Base-by-base conservation (phyloP, 2,797 vertebrate species). In the Trachurus trachurus region DNA sequence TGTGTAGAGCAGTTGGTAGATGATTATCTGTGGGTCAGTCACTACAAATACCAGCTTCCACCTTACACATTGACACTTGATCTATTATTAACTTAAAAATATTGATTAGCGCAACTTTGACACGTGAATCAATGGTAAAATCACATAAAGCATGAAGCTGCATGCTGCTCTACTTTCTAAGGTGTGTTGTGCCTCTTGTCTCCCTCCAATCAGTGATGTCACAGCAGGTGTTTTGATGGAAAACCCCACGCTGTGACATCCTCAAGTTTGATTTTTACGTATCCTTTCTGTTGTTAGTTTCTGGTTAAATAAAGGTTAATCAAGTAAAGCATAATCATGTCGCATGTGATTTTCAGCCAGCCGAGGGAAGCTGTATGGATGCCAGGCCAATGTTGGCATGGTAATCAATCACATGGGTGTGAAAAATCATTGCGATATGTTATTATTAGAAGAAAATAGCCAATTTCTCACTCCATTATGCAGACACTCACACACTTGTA, bases 391-490 rank as follows among this genome's bases (percentile, higher is more conserved):
- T 84, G 86, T 57, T 69, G 75, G 81, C 85, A 80, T 39, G 80
- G 71, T 62, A 76, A 86, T 91, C 89, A 86, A 66, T 86, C 83
- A 71, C 74, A 58, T 4, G 74, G 64, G 61, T 72, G 82, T 78
- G 88, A 60, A 88, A 74, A 89, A 90, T 91, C 71, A 57, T 63
- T 64, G 63, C 2, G 71, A 90, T 81, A 21, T 79, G 73, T 86
- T 89, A 72, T 82, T 86, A 90, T 92, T 78, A 75, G 82, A 87
- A 74, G 78, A 85, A 84, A 91, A 87, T 76, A 65, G 74, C 56
- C 81, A 82, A 90, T 93, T 92, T 88, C 81, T 83, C 83, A 85
- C 71, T 80, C 72, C 64, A 76, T 90, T 84, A 85, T 76, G 78
- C 77, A 76, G 15, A 72, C 52, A 74, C 67, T 58, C 57, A 40